Percentiles rank a stretch among this genome's conserved stretches.
These are phyloP conservation scores for Umimayanthus chanpuru DNA, from an alignment of 92 coral and sea anemone genomes.

Conservation along the genomic window DNA sequence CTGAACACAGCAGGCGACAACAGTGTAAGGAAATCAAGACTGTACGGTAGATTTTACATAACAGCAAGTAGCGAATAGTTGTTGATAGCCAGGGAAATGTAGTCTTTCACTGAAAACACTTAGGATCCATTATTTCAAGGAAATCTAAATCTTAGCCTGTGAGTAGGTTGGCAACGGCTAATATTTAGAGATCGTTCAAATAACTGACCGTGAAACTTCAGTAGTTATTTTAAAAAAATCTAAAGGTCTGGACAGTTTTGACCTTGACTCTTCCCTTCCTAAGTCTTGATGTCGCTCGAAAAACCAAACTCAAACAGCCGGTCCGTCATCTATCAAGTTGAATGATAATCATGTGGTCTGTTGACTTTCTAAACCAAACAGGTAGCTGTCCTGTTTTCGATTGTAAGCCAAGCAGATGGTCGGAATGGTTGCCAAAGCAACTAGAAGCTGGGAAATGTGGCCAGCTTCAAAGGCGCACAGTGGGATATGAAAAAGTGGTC, in stretches of 20 bases:
- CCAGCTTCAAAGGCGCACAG: slow-evolving; percentile 28
- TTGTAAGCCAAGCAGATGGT: slow-evolving; percentile 8
- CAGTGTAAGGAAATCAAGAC: slow-evolving; percentile 12
- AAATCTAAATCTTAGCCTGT: too few species aligned
- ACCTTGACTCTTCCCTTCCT: too few species aligned
- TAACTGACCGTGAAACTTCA: too few species aligned
- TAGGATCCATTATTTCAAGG: too few species aligned
- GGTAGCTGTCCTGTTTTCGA: slow-evolving; percentile 26
- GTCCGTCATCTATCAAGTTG: neutral
- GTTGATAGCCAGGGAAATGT: too few species aligned
- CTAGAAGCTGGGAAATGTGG: slow-evolving; percentile 37
- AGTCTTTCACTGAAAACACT: too few species aligned
- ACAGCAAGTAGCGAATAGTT: too few species aligned
- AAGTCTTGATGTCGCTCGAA: neutral
- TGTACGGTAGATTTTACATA: too few species aligned
- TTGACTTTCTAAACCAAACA: neutral
- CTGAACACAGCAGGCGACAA: neutral
- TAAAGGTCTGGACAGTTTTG: too few species aligned
- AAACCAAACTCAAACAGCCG: neutral
- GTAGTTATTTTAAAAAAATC: too few species aligned
- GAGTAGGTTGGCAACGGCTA: too few species aligned
- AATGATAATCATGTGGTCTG: neutral
- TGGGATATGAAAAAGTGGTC: neutral
- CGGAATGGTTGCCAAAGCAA: slow-evolving; percentile 15
- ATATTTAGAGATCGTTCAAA: too few species aligned